Evolutionary conservation across 2,888 invertebrate genomes (phyloP).

Genomic region (Standfussiana lucernea): DNA sequence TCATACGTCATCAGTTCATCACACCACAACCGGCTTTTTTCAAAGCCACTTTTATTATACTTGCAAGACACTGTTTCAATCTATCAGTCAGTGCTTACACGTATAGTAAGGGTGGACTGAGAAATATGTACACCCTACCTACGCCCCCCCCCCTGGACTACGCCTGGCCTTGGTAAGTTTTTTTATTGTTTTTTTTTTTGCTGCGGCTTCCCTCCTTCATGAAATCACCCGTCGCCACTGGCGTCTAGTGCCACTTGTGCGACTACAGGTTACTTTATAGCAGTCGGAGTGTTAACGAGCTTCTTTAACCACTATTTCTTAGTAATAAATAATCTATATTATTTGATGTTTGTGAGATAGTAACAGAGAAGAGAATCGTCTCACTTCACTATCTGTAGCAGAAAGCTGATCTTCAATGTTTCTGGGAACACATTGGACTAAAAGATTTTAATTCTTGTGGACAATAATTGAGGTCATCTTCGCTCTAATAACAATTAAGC

Average conservation of each 20-base stretch:
- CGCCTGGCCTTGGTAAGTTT: no score
- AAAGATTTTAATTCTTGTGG: background rate
- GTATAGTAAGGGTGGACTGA: no score
- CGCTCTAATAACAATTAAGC: background rate
- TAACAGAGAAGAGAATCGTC: background rate
- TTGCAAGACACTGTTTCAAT: no score
- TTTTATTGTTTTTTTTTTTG: no score
- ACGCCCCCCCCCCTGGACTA: no score
- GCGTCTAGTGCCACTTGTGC: background rate
- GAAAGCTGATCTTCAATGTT: background rate
- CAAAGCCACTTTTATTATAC: no score
- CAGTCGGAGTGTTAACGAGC: constrained; percentile 46
- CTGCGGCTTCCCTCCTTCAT: no score
- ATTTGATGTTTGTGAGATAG: background rate
- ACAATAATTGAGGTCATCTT: background rate
- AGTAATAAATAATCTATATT: constrained; percentile 28
- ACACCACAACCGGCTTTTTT: no score
- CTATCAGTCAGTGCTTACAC: no score
- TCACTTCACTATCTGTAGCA: background rate
- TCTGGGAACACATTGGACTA: background rate
- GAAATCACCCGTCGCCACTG: no score
- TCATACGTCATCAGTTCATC: no score
- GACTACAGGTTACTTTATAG: constrained; percentile 45
- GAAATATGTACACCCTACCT: no score
- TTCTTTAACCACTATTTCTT: constrained; percentile 44